These are phyloP conservation scores for Charina bottae DNA, from an alignment of 2,113 vertebrate species.

Conservation along the genomic window DNA sequence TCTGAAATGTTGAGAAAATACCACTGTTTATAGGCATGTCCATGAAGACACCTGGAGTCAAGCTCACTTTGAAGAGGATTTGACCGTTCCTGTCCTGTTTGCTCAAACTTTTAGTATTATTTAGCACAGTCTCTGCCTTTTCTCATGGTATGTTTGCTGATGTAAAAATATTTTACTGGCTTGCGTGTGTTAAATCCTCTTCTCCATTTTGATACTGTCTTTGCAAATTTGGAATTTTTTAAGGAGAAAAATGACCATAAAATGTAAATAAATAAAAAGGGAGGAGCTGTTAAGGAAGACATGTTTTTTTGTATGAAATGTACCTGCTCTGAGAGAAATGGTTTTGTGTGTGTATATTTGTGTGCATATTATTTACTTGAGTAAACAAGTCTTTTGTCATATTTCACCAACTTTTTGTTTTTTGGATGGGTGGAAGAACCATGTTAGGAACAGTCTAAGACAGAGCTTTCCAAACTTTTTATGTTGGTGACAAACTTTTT, in stretches of 20 bases:
- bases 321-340: background rate
- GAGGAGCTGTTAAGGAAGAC: background rate
- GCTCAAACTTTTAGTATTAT: background rate
- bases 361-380: background rate
- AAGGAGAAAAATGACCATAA: background rate
- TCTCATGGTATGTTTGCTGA: background rate
- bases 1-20: background rate
- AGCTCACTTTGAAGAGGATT: background rate
- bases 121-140: background rate
- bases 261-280: background rate
- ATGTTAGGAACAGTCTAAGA: background rate
- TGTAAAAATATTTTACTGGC: background rate
- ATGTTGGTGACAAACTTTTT: too few relatives aligned
- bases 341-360: too few relatives aligned
- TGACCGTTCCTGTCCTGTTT: background rate
- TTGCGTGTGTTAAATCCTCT: background rate
- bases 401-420: background rate
- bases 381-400: background rate
- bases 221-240: background rate
- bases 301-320: background rate
- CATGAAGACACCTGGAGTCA: background rate
- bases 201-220: background rate
- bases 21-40: background rate
- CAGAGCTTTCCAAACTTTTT: too few relatives aligned
- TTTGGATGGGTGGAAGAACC: too few relatives aligned